Evolutionary conservation across 2,113 vertebrate genomes (phyloP).

Genomic region (Progne subis): DNA sequence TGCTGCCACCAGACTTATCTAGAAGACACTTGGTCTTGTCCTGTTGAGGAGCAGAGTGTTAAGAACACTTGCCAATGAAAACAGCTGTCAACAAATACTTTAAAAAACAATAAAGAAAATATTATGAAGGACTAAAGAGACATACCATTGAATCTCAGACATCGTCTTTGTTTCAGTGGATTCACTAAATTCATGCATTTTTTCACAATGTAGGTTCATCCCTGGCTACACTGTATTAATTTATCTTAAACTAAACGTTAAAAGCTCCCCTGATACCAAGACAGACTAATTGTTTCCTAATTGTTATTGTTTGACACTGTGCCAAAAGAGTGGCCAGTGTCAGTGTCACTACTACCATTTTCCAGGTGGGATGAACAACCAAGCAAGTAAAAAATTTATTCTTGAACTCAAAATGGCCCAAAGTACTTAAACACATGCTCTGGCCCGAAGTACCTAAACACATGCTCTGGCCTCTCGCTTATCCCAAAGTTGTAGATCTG

Average conservation of each 20-base stretch:
- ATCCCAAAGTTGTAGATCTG: neutral
- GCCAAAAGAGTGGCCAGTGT: neutral
- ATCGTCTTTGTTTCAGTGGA: neutral
- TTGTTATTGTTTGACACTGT: neutral
- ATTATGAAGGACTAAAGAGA: neutral
- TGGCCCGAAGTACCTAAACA: neutral
- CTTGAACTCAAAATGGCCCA: neutral
- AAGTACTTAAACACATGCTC: neutral
- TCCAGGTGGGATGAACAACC: neutral
- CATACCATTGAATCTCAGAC: neutral
- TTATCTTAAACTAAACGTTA: neutral
- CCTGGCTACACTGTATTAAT: neutral
- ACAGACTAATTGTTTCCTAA: neutral
- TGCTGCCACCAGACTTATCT: neutral
- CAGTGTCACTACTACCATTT: neutral
- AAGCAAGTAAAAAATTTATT: neutral
- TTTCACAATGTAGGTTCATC: neutral
- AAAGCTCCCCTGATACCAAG: neutral
- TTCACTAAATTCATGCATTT: neutral
- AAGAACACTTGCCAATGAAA: slow-evolving; percentile 26
- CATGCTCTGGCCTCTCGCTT: neutral
- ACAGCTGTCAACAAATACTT: slow-evolving; percentile 37
- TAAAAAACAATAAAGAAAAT: neutral
- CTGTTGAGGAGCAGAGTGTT: neutral
- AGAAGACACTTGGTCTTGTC: neutral